Base-by-base conservation (phyloP, 1,140 invertebrate genomes). In the Arion vulgaris region DNA sequence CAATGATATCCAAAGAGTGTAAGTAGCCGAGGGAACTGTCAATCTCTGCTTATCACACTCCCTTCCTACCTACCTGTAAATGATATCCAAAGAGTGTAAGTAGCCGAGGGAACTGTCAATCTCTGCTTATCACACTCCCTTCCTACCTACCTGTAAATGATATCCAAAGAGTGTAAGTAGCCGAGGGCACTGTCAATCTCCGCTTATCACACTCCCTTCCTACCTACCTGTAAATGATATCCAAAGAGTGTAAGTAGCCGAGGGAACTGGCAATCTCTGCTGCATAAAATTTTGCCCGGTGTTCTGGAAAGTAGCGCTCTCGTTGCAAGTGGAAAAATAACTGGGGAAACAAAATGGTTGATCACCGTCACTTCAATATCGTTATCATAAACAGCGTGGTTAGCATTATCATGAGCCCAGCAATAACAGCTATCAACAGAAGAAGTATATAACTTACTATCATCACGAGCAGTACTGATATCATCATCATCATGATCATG, bases 301-400 rank as follows among this genome's bases (percentile, higher is more conserved):
- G 81, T 88, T 95, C 95, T 49, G 91, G 85, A 87, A 95, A 95
- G 86, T 91, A 92, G 36, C 94, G 89, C 87, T 95, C 94, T 85
- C 92, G 88, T 93, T 95, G 94, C n/a, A 95, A 90, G 89, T 95
- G 95, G 87, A 94, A 95, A 87, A 95, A 95, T 26, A 95, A 85
- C 94, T 95, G 89, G 45, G 92, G 28, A 57, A 34, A 2, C n/a
- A n/a, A 76, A 23, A 36, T 36, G 19, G 17, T 28, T n/a, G 7
- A 49, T 17, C 23, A 26, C 45, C 19, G 17, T 75, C 36, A 49
- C 26, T 26, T 13, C 39, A 76, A 32, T 23, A 66, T 66, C 62
- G 28, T 66, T 32, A 23, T 66, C n/a, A 32, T 7, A 1, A 66
- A 5, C 62, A 66, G 28, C 62, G 4, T 32, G 4, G 17, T 66